phyloP scores from a whole-genome alignment of 2,888 invertebrate genomes.

The Ectropis crepuscularia region DNA sequence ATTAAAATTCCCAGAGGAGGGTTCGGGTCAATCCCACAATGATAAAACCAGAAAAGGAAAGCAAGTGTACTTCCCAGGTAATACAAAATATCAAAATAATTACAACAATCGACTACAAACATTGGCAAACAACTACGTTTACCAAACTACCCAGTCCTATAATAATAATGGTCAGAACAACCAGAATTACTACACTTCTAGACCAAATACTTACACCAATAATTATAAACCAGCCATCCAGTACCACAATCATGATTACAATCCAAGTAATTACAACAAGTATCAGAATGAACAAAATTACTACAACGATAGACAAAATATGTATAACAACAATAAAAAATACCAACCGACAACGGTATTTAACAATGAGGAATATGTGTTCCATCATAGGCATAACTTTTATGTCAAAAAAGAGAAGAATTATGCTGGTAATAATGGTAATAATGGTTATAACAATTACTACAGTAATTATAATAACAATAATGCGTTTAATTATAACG shows the following conservation, averaged over 20 bases:
- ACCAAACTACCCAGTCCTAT: slow-evolving; percentile 21
- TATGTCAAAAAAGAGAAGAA: slow-evolving; percentile 46
- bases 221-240: slow-evolving; percentile 17
- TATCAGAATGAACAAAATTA: slow-evolving; percentile 32
- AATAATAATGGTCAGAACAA: slow-evolving; percentile 23
- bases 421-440: slow-evolving; percentile 14
- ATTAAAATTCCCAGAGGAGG: slow-evolving; percentile 56
- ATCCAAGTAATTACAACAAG: slow-evolving; percentile 11
- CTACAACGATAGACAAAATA: slow-evolving; percentile 28
- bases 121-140: slow-evolving; percentile 17
- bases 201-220: slow-evolving; percentile 10
- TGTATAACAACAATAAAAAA: slow-evolving; percentile 28
- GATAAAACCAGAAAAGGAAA: slow-evolving; percentile 45
- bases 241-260: slow-evolving; percentile 33
- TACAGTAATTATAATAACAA: slow-evolving; percentile 3
- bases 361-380: slow-evolving; percentile 49
- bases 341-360: slow-evolving; percentile 34
- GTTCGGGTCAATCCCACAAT: slow-evolving; percentile 30
- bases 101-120: slow-evolving; percentile 13
- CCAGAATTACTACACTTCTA: slow-evolving; percentile 8
- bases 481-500: slow-evolving; percentile 15
- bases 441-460: not conserved
- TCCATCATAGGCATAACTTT: slow-evolving; percentile 51
- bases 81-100: slow-evolving; percentile 24
- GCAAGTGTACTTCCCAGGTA: slow-evolving; percentile 44